Evolutionary conservation across 1,140 invertebrate genomes (phyloP), one percentile per base, ranked within the genome.

Genomic region (Drosophila pseudoananassae): DNA sequence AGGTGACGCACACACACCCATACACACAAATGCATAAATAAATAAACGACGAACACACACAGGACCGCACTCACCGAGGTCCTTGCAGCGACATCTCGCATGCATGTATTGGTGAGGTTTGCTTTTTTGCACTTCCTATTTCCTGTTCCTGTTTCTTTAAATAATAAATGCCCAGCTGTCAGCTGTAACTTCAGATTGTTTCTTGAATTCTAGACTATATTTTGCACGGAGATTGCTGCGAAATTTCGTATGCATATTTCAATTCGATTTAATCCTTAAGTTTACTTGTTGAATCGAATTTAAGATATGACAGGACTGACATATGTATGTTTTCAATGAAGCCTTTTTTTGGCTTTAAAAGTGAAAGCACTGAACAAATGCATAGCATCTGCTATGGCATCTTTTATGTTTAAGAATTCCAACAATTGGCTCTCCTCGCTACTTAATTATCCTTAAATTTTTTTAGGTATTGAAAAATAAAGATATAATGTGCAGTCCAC

Each of bases 1-100:
- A 65, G 61, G 57, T 64, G 50, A 60, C 51, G 38, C 45, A 55
- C 40, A 33, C 43, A 27, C 49, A 27, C 17, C 49, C 45, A 55
- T 29, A 31, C 43, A 33, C 53, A 31, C 17, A 54, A 10, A 8
- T 23, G 51, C 45, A 55, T 20, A 25, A 36, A 36, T 36, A n/a
- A 36, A 36, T 36, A 36, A 36, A 36, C 3, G 4, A 10, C 9
- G 31, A 8, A 31, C 8, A 31, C 31, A 31, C 31, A 9, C 9
- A 31, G 8, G 9, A 2, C 8, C 31, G 8, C 9, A 31, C 31
- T 31, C 33, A 36, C 10, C 10, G 10, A n/a, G 33, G 12, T 36
- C 10, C 12, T 36, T 36, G 33, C 33, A 36, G 25, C 25, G 25
- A 27, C 25, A 27, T 27, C 25, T 27, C 25, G 25, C 6, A 27